Evolutionary conservation across 2,888 invertebrate genomes (phyloP), one percentile per base, ranked within the genome.

Genomic region (Lycocerus yunnanus): DNA sequence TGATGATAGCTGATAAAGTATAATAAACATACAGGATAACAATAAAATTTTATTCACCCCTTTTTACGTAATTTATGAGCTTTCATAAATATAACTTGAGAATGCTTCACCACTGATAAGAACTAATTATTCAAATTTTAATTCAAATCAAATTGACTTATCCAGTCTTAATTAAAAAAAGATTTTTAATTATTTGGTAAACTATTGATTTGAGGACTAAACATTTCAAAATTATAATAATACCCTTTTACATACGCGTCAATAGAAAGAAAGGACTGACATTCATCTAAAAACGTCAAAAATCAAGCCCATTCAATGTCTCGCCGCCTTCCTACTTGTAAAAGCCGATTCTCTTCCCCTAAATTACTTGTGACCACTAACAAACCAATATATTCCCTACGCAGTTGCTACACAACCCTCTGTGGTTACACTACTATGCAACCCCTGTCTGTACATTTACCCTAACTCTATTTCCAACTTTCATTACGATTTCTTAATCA

Each of bases 351-450:
- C 75, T 77, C 76, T 81, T 81, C 80, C 80, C 81, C 81, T 81
- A 81, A 81, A 81, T 81, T 81, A 79, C 81, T 80, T 78, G 80
- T 79, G 80, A 80, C 81, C 81, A 80, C 81, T 81, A 81, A 80
- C 80, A 80, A 81, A 80, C 80, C 80, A 79, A 80, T 80, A 74
- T 74, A 78, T 78, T 74, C 78, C 78, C 78, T 75, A 76, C 78
- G 77, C 73, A 76, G 75, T 72, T 76, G 74, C 77, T 71, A 74
- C 74, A 72, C 78, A 78, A 77, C 77, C 78, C 79, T 77, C 78
- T 77, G 77, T 66, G 75, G 76, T 78, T 80, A 75, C 72, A 75
- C 72, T 77, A 72, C 75, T 69, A 75, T 69, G 74, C 77, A 75
- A 78, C 79, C 77, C 77, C 74, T 78, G 77, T 72, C 77, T 77